Evolutionary conservation across 2,797 vertebrate genomes (phyloP).

Genomic region (Prunella strophiata): DNA sequence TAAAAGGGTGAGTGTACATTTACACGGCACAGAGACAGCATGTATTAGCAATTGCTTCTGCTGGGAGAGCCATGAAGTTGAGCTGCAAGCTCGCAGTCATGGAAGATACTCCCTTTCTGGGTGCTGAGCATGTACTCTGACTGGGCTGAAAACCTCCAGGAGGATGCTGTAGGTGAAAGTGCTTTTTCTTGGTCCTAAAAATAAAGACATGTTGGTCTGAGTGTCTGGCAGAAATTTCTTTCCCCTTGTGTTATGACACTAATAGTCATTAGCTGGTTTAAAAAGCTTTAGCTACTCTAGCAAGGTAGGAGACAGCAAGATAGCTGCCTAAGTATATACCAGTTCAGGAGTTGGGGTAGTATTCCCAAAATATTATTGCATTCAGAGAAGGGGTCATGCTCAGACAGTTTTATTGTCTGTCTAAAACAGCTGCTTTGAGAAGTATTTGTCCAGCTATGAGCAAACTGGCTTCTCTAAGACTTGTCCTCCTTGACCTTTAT

Average conservation of each 20-base stretch:
- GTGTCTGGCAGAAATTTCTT: neutral
- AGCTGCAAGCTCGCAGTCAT: neutral
- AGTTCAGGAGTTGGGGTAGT: neutral
- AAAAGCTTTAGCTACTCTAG: neutral
- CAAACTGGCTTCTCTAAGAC: slow-evolving; percentile 36
- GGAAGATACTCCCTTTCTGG: neutral
- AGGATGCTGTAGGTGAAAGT: neutral
- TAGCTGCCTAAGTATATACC: neutral
- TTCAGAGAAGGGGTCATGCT: neutral
- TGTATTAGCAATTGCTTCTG: neutral
- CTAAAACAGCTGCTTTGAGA: slow-evolving; percentile 24
- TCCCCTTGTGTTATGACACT: neutral
- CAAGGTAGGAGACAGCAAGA: neutral
- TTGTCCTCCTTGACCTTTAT: slow-evolving; percentile 34
- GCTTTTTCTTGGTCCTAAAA: neutral
- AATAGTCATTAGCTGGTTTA: neutral
- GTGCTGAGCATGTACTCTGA: neutral
- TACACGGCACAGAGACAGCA: neutral
- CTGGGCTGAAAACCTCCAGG: neutral
- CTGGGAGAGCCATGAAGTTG: neutral
- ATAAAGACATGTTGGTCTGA: neutral
- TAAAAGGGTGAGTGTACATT: neutral
- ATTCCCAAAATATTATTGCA: neutral
- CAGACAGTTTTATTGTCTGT: slow-evolving; percentile 29
- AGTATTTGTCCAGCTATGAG: slow-evolving; percentile 53